phyloP scores from a whole-genome alignment of 2,797 vertebrate genomes.

The Enteromius mattozi region DNA sequence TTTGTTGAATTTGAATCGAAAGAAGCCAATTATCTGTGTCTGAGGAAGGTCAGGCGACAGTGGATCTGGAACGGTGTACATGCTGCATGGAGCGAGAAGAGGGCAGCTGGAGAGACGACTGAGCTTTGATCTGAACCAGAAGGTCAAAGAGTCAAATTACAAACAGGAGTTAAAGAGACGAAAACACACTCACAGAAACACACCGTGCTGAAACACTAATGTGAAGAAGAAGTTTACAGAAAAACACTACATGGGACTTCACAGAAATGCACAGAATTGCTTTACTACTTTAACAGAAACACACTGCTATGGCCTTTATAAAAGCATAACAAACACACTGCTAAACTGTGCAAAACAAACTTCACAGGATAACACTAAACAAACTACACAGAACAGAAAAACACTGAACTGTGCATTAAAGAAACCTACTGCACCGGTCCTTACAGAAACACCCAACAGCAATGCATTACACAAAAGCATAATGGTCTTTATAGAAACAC shows the following conservation, averaged over 20 bases:
- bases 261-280: not conserved
- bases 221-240: not conserved
- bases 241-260: not conserved
- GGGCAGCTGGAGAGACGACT: constrained; percentile 22
- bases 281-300: not conserved
- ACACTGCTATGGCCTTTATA: not conserved
- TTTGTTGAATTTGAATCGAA: constrained; percentile 59
- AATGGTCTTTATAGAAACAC: not conserved
- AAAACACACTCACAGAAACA: not conserved
- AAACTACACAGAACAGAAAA: not conserved
- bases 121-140: constrained; percentile 56
- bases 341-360: not conserved
- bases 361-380: not conserved
- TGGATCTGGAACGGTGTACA: constrained; percentile 30
- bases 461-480: not conserved
- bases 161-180: constrained; percentile 50
- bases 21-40: constrained; percentile 58
- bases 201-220: not conserved
- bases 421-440: not conserved
- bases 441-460: not conserved
- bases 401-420: not conserved
- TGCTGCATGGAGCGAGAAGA: constrained; percentile 71
- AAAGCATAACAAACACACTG: not conserved
- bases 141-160: constrained; percentile 59
- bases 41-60: constrained; percentile 44